Evolutionary conservation across 1,140 invertebrate species (phyloP), one percentile per base, ranked within the genome.

Genomic region (Olivierus martensii): DNA sequence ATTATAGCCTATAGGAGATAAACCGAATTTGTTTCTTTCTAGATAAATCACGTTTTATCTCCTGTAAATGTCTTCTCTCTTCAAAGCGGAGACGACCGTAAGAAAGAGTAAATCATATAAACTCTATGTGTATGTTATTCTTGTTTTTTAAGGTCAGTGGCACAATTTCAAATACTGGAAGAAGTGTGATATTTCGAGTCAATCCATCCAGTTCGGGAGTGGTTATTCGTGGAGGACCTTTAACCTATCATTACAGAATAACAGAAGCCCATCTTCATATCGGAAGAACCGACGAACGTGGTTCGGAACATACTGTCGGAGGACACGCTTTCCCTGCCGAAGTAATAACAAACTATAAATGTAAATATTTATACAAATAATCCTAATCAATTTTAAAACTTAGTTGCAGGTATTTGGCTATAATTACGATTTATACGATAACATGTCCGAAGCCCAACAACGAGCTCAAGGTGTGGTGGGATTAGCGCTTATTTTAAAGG

Each of bases 221-320:
- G 19, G 91, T 90, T 70, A 89, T 97, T 59, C 88, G 84, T 12
- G 87, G 88, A 14, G 93, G 93, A 0, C 93, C 93, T 0, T 75
- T 95, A n/a, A 89, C 90, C 14, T 98, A 98, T 71, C 77, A 83
- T 42, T 96, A 93, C 68, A 53, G 87, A 88, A 58, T 73, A 28
- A 84, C 91, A 64, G 87, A 92, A 68, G 85, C 96, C 62, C 90
- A 91, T 67, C 85, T 95, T 63, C 91, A 96, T 69, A 95, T 92
- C 66, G 91, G 91, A 21, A 78, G 80, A 51, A 82, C 84, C 43
- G 84, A 92, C 63, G 79, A 80, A 62, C 76, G 81, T 55, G 92
- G 92, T 7, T 94, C 89, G 1, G 92, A 96, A 69, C 92, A 97
- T 70, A 84, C 80, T 53, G 86, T 97, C 54, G 83, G 91, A 59